Conservation (phyloP, 2,113 vertebrate species). For the Chaetops frenatus region DNA sequence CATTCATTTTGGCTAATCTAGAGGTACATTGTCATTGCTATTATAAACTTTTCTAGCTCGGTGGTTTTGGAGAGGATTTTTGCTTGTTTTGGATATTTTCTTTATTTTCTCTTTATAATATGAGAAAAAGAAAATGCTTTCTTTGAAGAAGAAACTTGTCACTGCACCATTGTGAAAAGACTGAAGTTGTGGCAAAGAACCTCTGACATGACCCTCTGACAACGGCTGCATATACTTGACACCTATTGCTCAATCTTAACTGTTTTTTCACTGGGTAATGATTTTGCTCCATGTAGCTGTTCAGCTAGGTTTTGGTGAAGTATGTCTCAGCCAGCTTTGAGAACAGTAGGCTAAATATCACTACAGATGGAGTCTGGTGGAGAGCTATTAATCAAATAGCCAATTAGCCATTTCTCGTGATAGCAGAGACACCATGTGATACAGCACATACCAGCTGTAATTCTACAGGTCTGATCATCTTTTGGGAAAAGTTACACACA, state of each 20-base stretch:
- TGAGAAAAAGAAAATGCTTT: background rate
- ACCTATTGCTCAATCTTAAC: background rate
- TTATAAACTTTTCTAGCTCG: background rate
- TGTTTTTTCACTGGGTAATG: background rate
- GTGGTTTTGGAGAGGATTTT: background rate
- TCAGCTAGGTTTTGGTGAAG: background rate
- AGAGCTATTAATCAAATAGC: slow-evolving; percentile 44
- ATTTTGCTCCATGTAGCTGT: background rate
- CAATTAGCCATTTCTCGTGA: slow-evolving; percentile 12
- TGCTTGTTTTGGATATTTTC: background rate
- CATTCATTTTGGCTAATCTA: background rate
- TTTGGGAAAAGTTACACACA: background rate
- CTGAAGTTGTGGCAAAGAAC: background rate
- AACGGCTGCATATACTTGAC: background rate
- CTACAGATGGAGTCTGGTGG: slow-evolving; percentile 13
- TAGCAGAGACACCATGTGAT: background rate
- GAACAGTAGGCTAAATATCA: slow-evolving; percentile 17
- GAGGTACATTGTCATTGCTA: background rate
- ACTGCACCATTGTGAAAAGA: background rate
- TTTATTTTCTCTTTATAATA: background rate
- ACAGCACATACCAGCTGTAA: background rate
- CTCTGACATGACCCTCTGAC: background rate
- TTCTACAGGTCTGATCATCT: background rate
- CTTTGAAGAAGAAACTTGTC: background rate
- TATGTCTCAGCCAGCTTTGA: background rate